Percentiles rank a stretch among this genome's conserved stretches.
phyloP scores from a whole-genome alignment of 2,888 invertebrate genomes.

The Macropis europaea region DNA sequence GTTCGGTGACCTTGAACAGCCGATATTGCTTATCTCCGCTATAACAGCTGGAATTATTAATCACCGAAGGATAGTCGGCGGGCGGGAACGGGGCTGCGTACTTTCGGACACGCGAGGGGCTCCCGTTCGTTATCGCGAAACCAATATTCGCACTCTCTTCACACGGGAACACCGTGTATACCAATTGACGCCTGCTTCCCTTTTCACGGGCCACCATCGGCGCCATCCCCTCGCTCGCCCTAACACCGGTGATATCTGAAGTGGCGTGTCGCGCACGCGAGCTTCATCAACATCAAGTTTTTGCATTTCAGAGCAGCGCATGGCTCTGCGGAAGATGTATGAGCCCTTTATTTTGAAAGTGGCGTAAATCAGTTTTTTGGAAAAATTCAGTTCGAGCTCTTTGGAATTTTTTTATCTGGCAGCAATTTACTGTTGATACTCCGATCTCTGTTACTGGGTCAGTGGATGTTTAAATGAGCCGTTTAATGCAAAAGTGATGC shows the following conservation, averaged over 20 bases:
- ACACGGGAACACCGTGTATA: slow-evolving; percentile 34
- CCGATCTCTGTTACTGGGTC: too few species aligned
- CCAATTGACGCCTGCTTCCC: slow-evolving; percentile 53
- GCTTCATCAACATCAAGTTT: slow-evolving; percentile 31
- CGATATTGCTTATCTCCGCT: too few species aligned
- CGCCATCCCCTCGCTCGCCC: slow-evolving; percentile 46
- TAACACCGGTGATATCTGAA: slow-evolving; percentile 42
- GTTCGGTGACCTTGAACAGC: too few species aligned
- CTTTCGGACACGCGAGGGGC: slow-evolving; percentile 44
- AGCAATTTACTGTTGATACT: too few species aligned
- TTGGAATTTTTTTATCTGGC: too few species aligned
- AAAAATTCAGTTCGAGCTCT: too few species aligned
- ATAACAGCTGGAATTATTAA: slow-evolving; percentile 41
- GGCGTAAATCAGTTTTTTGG: too few species aligned
- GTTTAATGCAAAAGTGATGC: too few species aligned
- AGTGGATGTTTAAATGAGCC: too few species aligned
- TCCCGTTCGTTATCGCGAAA: slow-evolving; percentile 47
- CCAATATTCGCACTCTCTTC: slow-evolving; percentile 52
- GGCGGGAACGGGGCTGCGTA: slow-evolving; percentile 15
- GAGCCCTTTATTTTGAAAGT: too few species aligned
- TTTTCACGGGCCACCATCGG: slow-evolving; percentile 37
- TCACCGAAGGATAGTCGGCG: slow-evolving; percentile 35
- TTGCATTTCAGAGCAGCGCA: too few species aligned
- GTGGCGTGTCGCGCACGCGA: slow-evolving; percentile 43
- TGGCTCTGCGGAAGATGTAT: too few species aligned